Base-by-base conservation (phyloP, 2,797 vertebrate genomes). In the Distichodus sexfasciatus region DNA sequence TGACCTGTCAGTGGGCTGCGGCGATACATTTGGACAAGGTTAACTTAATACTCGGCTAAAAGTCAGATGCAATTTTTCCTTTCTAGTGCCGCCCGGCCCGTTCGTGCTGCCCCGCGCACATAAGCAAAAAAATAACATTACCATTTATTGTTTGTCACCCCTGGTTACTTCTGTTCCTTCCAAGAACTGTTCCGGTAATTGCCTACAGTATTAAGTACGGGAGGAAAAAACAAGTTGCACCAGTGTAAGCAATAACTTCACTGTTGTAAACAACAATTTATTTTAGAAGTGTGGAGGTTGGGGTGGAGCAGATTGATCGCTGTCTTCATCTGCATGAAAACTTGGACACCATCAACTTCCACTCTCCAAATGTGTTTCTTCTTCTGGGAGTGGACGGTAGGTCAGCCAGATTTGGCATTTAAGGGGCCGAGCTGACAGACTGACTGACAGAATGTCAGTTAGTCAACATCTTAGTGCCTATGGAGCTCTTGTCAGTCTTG, bases 261-360 rank as follows among this genome's bases (percentile, higher is more conserved):
- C 15, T 2, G 10, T 60, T 66, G 66, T 51, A 75, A 58, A 50
- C 44, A 19, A 1, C 43, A 58, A 14, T 53, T 61, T 65, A n/a
- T 47, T 6, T 47, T n/a, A 14, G 24, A 41, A 5, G 15, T 29
- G 9, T 44, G 36, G 12, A 9, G 28, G 28, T 54, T 0, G 11
- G 2, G 10, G 38, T 36, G 14, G 57, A 11, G 50, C 26, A 53
- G 63, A 77, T 50, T 71, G 50, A 55, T 53, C 50, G 14, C 57
- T 66, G 29, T 66, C 66, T 66, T 26, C 40, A 44, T 41, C 36
- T 24, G 41, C 51, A 48, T 53, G 51, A 61, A 75, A 66, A 40
- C 61, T 48, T 31, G n/a, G 47, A 15, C 3, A 2, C 17, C 36
- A 35, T 36, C 23, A 50, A 35, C n/a, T n/a, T n/a, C n/a, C n/a